Percentiles rank a stretch among this genome's conserved stretches.
phyloP scores from a whole-genome alignment of 92 coral and sea anemone genomes.

The Chrysogorgia sp. region DNA sequence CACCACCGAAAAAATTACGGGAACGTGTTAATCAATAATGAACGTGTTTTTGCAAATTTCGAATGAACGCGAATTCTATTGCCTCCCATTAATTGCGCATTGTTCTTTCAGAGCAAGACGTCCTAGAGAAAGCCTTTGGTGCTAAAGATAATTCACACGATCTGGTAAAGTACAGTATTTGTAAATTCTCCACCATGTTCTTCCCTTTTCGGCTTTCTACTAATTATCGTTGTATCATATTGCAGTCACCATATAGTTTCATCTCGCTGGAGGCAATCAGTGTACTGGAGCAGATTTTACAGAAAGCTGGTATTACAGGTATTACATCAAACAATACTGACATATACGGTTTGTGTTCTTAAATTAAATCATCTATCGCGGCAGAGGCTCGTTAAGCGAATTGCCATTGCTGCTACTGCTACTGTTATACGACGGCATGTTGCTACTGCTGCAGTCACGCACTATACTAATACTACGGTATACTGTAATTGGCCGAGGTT shows the following conservation, averaged over 20 bases:
- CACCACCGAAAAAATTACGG: too few species aligned
- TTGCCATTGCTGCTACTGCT: neutral
- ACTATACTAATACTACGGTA: too few species aligned
- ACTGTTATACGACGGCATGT: neutral
- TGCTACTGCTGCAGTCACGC: too few species aligned
- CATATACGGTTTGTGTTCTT: too few species aligned
- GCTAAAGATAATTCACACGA: constrained; percentile 21
- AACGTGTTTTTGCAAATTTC: neutral
- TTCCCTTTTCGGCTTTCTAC: too few species aligned
- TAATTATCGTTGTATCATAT: neutral
- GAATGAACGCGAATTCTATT: neutral
- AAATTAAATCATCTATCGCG: too few species aligned
- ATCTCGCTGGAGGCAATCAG: constrained; percentile 39
- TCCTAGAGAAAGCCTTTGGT: constrained; percentile 45
- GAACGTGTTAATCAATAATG: neutral
- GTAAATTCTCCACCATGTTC: too few species aligned
- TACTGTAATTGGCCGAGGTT: too few species aligned
- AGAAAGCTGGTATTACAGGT: constrained; percentile 44
- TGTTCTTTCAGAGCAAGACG: constrained; percentile 51
- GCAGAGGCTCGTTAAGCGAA: neutral
- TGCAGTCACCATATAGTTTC: constrained; percentile 27
- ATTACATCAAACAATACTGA: neutral
- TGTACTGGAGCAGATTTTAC: constrained; percentile 34
- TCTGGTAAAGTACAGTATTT: constrained; percentile 23
- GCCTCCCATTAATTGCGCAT: neutral